These are phyloP conservation scores for Dastarcus helophoroides DNA, from an alignment of 2,888 invertebrate genomes.

Conservation along the genomic window DNA sequence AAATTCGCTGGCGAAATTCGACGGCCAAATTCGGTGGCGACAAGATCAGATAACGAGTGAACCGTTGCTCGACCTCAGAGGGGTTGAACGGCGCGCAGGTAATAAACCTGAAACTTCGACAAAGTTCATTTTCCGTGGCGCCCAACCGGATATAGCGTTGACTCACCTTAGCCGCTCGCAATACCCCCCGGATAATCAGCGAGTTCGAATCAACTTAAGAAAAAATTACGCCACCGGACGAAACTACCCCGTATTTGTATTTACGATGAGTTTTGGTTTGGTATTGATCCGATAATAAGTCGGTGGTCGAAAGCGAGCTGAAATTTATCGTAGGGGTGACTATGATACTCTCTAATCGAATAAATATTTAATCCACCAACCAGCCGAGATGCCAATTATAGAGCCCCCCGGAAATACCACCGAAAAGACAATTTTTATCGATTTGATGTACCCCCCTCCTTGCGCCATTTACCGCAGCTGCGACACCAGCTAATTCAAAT, in stretches of 20 bases:
- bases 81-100: slow-evolving; percentile 13
- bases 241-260: no score
- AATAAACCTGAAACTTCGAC: slow-evolving; percentile 22
- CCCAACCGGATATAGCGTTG: slow-evolving; percentile 19
- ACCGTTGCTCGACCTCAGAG: slow-evolving; percentile 4
- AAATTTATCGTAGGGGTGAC: neutral
- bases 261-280: no score
- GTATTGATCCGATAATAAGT: slow-evolving; percentile 1
- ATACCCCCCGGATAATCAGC: slow-evolving; percentile 16
- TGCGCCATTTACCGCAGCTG: no score
- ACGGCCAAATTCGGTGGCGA: neutral
- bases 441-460: no score
- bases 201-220: no score
- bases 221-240: no score
- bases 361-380: neutral
- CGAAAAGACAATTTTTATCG: no score
- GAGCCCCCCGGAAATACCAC: no score
- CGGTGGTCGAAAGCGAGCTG: neutral
- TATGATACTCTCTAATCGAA: slow-evolving; percentile 1
- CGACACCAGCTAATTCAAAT: no score
- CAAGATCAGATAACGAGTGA: slow-evolving; percentile 4
- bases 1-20: no score
- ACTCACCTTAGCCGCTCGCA: slow-evolving; percentile 15
- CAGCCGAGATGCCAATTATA: neutral
- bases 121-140: slow-evolving; percentile 18